These are phyloP conservation scores for Pachypeltis micranthus DNA, from an alignment of 1,140 invertebrate genomes.

Conservation along the genomic window DNA sequence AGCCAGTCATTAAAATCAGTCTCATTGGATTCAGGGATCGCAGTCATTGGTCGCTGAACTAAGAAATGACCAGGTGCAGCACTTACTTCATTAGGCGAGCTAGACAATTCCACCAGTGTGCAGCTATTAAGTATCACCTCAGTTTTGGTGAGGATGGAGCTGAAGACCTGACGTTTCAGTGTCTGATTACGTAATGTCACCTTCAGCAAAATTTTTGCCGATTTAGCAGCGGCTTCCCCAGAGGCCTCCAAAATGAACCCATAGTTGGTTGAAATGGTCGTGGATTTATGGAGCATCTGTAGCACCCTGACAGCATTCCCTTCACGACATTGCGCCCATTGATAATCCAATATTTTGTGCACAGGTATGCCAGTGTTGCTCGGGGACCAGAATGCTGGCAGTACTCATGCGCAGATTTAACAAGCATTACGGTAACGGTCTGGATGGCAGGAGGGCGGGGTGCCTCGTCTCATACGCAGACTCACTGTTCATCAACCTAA, in stretches of 20 bases:
- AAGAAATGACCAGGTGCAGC: too few species aligned
- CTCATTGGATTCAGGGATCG: too few species aligned
- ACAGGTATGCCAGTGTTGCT: slow-evolving; percentile 16
- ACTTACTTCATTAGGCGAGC: slow-evolving; percentile 18
- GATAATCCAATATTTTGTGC: slow-evolving; percentile 25
- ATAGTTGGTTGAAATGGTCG: slow-evolving; percentile 27
- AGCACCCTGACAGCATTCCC: background rate
- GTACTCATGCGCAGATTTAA: slow-evolving; percentile 25
- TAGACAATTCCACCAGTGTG: background rate
- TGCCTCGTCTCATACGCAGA: slow-evolving; percentile 29
- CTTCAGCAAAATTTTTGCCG: background rate
- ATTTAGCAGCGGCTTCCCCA: slow-evolving; percentile 20
- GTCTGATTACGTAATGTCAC: background rate
- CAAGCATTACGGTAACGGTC: slow-evolving; percentile 24
- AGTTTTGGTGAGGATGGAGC: background rate
- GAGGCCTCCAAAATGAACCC: slow-evolving; percentile 29
- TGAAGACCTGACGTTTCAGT: background rate
- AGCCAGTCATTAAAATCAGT: too few species aligned
- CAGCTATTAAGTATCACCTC: background rate
- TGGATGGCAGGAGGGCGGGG: slow-evolving; percentile 32
- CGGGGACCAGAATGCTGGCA: slow-evolving; percentile 27
- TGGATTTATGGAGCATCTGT: background rate
- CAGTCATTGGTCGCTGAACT: too few species aligned
- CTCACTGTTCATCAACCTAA: slow-evolving; percentile 29
- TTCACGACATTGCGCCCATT: background rate